These are phyloP conservation scores for Steinernema khuongi DNA, from an alignment of 1,140 invertebrate species.

Conservation along the genomic window DNA sequence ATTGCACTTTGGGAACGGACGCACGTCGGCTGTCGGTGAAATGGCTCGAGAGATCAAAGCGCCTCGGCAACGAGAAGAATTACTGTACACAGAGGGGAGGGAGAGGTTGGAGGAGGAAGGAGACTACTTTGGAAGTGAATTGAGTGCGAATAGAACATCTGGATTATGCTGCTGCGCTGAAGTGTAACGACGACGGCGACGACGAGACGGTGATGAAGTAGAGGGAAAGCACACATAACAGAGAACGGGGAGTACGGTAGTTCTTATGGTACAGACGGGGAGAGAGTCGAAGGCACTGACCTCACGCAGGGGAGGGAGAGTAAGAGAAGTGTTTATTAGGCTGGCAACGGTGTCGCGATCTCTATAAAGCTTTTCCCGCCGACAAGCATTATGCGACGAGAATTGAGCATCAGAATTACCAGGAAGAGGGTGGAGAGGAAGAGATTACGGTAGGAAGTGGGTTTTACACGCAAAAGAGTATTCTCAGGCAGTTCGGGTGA, in stretches of 20 bases:
- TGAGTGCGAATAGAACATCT: conserved; percentile 16
- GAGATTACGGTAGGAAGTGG: conserved; percentile 15
- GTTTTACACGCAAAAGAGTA: conserved; percentile 6
- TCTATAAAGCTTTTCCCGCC: neutral
- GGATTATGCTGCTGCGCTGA: neutral
- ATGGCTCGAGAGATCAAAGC: neutral
- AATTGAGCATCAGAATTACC: conserved; percentile 2
- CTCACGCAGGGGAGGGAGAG: neutral
- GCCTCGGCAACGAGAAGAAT: neutral
- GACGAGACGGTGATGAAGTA: too few species aligned
- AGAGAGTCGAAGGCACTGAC: conserved; percentile 7
- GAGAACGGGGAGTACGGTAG: neutral
- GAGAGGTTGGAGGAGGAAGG: neutral
- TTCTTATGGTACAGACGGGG: neutral
- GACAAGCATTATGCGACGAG: conserved; percentile 5
- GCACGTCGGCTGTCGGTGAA: neutral
- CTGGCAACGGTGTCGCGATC: neutral
- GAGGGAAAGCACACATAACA: neutral
- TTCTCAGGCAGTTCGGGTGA: conserved; percentile 5
- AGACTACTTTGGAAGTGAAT: conserved; percentile 13
- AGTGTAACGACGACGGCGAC: neutral
- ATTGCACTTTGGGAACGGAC: conserved; percentile 13
- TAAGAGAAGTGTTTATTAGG: neutral
- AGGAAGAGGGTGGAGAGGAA: neutral
- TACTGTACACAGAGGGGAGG: neutral